phyloP scores from a whole-genome alignment of 2,888 invertebrate genomes.

The Spialia ferax region DNA sequence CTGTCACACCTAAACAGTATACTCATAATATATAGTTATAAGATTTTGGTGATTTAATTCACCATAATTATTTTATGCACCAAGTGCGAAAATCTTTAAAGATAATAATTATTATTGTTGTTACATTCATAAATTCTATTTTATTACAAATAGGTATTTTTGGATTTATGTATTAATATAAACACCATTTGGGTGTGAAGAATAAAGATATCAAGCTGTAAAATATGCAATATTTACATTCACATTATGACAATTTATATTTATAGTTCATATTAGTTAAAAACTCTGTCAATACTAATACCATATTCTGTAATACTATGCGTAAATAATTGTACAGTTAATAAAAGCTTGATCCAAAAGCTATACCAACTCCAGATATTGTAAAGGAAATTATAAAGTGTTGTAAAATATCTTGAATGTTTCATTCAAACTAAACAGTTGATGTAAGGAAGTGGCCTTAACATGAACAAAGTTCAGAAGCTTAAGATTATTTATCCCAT shows the following conservation, averaged over 20 bases:
- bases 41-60: slow-evolving; percentile 53
- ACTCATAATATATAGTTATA: slow-evolving; percentile 73
- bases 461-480: neutral
- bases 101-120: slow-evolving; percentile 1
- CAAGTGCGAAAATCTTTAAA: neutral
- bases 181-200: neutral
- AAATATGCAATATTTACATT: no score
- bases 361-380: no score
- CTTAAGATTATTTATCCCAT: neutral
- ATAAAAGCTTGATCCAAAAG: no score
- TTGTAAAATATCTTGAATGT: neutral
- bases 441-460: neutral
- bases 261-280: no score
- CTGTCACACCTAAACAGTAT: slow-evolving; percentile 71
- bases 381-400: no score
- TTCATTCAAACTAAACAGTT: neutral
- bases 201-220: no score
- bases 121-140: slow-evolving; percentile 5
- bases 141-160: slow-evolving; percentile 3
- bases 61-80: slow-evolving; percentile 40
- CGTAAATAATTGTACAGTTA: no score
- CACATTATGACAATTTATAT: no score
- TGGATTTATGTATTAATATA: slow-evolving; percentile 11
- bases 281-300: no score
- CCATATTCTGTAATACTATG: no score